Base-by-base conservation (phyloP, 1,140 invertebrate genomes). In the Drosophila nebulosa region DNA sequence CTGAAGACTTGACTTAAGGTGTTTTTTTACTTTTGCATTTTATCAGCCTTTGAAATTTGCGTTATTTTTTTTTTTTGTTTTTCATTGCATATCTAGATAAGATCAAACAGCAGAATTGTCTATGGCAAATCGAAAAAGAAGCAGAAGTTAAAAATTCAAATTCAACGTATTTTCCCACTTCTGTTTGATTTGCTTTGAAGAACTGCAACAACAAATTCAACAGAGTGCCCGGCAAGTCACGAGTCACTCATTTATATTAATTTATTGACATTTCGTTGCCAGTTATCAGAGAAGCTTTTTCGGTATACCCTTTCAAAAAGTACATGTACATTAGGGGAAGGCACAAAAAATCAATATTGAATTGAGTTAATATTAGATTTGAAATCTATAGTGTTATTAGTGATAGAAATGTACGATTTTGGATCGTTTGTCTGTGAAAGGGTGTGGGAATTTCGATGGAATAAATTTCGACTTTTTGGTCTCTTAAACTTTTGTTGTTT, bases 241-340 rank as follows among this genome's bases (percentile, higher is more conserved):
- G 80, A 84, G 80, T 81, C 74, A 76, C 74, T 86, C 81, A 81
- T 81, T 85, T 86, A 81, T 81, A 86, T 86, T 86, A 86, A 86
- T 85, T 85, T 86, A 85, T 85, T 85, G 81, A 74, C 83, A 78
- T 81, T 85, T 77, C 50, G 65, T 64, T 78, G 60, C 51, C 51
- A 83, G 64, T 75, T 83, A 84, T 84, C 80, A 79, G 72, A 51
- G 32, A 39, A 71, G 50, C 66, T 42, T 67, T 72, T 50, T 68
- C 61, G 21, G 35, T 59, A 50, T 26, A 55, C 58, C 14, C n/a
- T 62, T 62, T 36, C 32, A 42, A 53, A 26, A 12, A 10, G 51
- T 52, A 26, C 5, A 35, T 7, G 0, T 46, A 1, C 2, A 26
- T 26, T 0, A 22, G 2, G 22, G n/a, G 5, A 22, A 3, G 3